Evolutionary conservation across 2,888 invertebrate species (phyloP).

Genomic region (Agonopterix alstromeriana): DNA sequence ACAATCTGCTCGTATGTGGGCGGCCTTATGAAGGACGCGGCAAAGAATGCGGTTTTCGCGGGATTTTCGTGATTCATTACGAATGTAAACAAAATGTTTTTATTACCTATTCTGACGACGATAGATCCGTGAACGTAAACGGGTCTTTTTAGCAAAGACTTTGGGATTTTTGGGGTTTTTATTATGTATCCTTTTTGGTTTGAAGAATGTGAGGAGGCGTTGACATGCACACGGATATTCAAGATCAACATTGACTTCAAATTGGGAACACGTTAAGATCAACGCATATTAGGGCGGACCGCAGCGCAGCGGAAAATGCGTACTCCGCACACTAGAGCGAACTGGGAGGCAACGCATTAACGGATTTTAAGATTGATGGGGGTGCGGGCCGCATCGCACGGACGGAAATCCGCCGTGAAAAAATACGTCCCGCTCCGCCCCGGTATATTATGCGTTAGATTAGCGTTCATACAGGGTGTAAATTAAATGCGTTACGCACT

Average conservation of each 20-base stretch:
- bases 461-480: too few species aligned
- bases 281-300: too few species aligned
- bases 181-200: not conserved
- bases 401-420: too few species aligned
- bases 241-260: not conserved
- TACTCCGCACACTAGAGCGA: too few species aligned
- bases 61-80: slow-evolving; percentile 61
- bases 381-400: too few species aligned
- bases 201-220: not conserved
- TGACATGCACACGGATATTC: not conserved
- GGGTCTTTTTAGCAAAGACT: not conserved
- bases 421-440: too few species aligned
- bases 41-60: slow-evolving; percentile 21
- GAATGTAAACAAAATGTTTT: slow-evolving; percentile 59
- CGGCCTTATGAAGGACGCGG: slow-evolving; percentile 37
- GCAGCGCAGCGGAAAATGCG: too few species aligned
- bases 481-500: too few species aligned
- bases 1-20: slow-evolving; percentile 18
- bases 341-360: too few species aligned
- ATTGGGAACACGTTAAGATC: too few species aligned
- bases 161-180: not conserved
- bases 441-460: too few species aligned
- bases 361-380: too few species aligned
- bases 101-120: slow-evolving; percentile 24
- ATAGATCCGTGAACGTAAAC: slow-evolving; percentile 46